phyloP scores from a whole-genome alignment of 2,797 vertebrate genomes.

The Hydrophis major region DNA sequence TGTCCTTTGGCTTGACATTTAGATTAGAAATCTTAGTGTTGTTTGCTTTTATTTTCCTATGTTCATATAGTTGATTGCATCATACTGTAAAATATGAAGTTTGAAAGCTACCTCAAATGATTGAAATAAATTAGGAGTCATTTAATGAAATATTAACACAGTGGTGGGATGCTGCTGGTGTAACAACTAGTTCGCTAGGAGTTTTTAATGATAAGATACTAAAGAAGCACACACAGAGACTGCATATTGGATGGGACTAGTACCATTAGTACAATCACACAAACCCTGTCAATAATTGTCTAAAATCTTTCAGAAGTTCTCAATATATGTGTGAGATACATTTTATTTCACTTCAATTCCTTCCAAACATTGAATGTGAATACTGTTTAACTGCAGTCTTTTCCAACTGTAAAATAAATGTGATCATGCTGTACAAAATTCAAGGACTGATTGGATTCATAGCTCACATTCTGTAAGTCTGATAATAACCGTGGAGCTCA shows the following conservation, averaged over 20 bases:
- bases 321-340: neutral
- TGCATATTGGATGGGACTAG: neutral
- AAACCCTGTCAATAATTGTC: neutral
- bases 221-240: neutral
- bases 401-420: slow-evolving; percentile 1
- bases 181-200: too few species aligned
- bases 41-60: neutral
- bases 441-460: rapidly evolving
- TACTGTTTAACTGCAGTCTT: neutral
- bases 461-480: neutral
- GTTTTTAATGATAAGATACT: neutral
- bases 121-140: neutral
- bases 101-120: neutral
- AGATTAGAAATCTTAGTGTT: neutral
- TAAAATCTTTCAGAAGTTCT: neutral
- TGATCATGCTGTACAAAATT: rapidly evolving
- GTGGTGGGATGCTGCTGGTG: too few species aligned
- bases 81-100: neutral
- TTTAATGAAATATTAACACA: neutral
- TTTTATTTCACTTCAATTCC: neutral
- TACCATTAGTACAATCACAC: neutral
- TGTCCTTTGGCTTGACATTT: neutral
- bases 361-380: neutral
- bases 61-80: neutral
- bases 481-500: rapidly evolving